Conservation (phyloP, 2,888 invertebrate genomes). For the Drosophila fulvimacula region DNA sequence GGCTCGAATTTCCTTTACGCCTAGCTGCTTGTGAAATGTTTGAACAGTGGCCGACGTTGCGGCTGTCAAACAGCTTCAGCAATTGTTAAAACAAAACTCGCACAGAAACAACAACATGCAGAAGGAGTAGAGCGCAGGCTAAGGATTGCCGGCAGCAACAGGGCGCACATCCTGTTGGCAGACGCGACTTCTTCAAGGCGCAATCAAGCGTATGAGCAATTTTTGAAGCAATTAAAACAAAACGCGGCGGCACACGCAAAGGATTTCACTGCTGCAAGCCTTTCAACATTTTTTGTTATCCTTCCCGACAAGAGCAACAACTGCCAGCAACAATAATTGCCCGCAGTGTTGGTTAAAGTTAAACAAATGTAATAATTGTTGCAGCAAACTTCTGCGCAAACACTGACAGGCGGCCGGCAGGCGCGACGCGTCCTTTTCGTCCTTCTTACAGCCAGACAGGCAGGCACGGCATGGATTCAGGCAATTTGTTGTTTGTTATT, state of each 20-base stretch:
- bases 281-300: slow-evolving; percentile 69
- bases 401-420: slow-evolving; percentile 49
- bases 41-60: slow-evolving; percentile 66
- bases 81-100: slow-evolving; percentile 60
- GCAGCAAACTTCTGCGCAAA: slow-evolving; percentile 76
- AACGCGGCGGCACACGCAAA: slow-evolving; percentile 71
- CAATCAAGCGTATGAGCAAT: slow-evolving; percentile 80
- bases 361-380: slow-evolving; percentile 81
- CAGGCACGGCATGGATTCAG: slow-evolving; percentile 60
- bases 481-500: slow-evolving; percentile 78
- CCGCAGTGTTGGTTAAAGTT: slow-evolving; percentile 62
- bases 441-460: slow-evolving; percentile 15
- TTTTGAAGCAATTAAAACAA: slow-evolving; percentile 79
- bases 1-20: slow-evolving; percentile 41
- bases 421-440: slow-evolving; percentile 26
- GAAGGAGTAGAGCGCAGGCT: slow-evolving; percentile 4
- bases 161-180: slow-evolving; percentile 39
- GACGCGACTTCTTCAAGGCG: slow-evolving; percentile 67
- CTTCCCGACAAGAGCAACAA: slow-evolving; percentile 27
- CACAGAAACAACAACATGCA: slow-evolving; percentile 25
- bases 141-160: slow-evolving; percentile 22
- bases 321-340: slow-evolving; percentile 60
- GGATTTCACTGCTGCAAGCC: slow-evolving; percentile 54
- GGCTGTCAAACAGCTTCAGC: slow-evolving; percentile 58
- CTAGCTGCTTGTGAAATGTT: slow-evolving; percentile 76